These are phyloP conservation scores for Helicoverpa zea DNA, from an alignment of 1,140 invertebrate genomes.

Conservation along the genomic window DNA sequence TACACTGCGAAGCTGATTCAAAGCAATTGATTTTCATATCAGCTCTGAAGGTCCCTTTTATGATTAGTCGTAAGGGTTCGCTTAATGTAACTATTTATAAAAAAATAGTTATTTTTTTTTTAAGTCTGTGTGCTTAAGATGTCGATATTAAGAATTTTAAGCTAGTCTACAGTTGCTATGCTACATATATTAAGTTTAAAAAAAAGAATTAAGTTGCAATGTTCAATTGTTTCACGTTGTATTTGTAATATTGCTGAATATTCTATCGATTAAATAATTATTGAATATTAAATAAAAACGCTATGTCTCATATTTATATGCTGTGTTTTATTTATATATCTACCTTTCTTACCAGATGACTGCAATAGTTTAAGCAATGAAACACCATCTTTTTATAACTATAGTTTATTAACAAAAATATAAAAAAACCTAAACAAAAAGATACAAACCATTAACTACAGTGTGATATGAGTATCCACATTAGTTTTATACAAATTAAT, in stretches of 20 bases:
- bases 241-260: conserved; percentile 85
- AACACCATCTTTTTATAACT: conserved; percentile 19
- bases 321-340: conserved; percentile 69
- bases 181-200: conserved; percentile 78
- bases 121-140: conserved; percentile 79
- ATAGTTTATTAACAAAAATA: conserved; percentile 48
- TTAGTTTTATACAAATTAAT: conserved; percentile 2
- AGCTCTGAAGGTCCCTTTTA: conserved; percentile 43
- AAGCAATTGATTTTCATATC: conserved; percentile 57
- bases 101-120: conserved; percentile 77
- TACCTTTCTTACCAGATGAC: background rate
- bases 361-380: conserved; percentile 1
- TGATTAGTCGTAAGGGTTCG: conserved; percentile 45
- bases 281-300: conserved; percentile 86
- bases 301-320: conserved; percentile 83
- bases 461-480: conserved; percentile 26
- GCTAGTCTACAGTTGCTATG: conserved; percentile 65
- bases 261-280: conserved; percentile 84
- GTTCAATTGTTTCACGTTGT: conserved; percentile 84
- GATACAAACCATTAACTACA: conserved; percentile 37
- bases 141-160: conserved; percentile 66
- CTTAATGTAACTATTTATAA: conserved; percentile 63
- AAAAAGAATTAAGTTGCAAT: conserved; percentile 76
- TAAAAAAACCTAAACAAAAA: conserved; percentile 43
- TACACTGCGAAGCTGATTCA: conserved; percentile 50